Percentiles rank a stretch among this genome's conserved stretches.
Conservation (phyloP, 2,113 vertebrate species). For the Antennarius striatus region DNA sequence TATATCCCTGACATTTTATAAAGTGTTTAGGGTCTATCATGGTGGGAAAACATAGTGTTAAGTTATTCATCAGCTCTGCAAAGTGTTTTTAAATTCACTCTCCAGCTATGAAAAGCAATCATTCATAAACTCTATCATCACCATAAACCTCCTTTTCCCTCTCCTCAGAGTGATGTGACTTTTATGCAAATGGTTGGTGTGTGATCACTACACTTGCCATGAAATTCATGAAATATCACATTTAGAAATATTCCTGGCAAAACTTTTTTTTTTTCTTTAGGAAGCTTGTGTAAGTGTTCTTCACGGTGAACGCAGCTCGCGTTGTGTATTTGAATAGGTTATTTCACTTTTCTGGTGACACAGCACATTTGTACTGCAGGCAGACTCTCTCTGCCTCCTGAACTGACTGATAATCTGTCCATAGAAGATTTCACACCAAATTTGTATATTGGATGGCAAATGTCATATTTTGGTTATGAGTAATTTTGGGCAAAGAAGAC, state of each 20-base stretch:
- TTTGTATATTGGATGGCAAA: conserved; percentile 2
- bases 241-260: conserved; percentile 32
- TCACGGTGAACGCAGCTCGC: neutral
- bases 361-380: too few species aligned
- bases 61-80: conserved; percentile 35
- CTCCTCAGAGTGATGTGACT: conserved; percentile 45
- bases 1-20: conserved; percentile 33
- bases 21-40: conserved; percentile 19
- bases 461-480: conserved; percentile 30
- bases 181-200: conserved; percentile 58
- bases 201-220: conserved; percentile 38
- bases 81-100: conserved; percentile 60
- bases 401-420: too few species aligned
- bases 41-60: conserved; percentile 39
- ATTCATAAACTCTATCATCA: conserved; percentile 68
- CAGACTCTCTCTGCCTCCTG: too few species aligned
- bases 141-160: conserved; percentile 26
- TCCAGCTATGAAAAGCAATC: conserved; percentile 56
- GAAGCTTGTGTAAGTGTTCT: conserved; percentile 16
- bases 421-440: neutral
- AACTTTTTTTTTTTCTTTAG: conserved; percentile 4
- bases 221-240: conserved; percentile 40
- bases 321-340: conserved; percentile 10
- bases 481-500: conserved; percentile 22
- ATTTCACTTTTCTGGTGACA: too few species aligned